phyloP scores from a whole-genome alignment of 2,797 vertebrate species.

The Notoglanidium macrostoma region DNA sequence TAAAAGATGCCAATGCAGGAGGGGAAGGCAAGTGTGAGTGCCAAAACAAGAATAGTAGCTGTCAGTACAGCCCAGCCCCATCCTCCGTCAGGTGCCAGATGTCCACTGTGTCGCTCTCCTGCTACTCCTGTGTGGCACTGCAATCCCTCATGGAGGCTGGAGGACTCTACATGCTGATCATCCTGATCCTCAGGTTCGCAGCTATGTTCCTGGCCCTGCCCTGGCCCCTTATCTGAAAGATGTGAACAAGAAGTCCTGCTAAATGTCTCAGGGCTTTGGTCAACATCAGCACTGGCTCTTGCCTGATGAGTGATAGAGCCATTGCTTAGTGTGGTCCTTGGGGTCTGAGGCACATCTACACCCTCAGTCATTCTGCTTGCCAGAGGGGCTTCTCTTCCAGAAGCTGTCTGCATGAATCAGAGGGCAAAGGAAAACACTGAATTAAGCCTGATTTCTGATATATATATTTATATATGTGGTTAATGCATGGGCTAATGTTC shows the following conservation, averaged over 20 bases:
- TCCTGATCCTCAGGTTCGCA: constrained; percentile 42
- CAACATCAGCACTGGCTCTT: constrained; percentile 12
- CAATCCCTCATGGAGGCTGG: neutral
- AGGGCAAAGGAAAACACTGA: neutral
- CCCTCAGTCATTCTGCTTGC: constrained; percentile 55
- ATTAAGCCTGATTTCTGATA: neutral
- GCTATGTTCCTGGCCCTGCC: neutral
- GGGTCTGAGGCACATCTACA: constrained; percentile 35
- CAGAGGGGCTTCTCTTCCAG: constrained; percentile 19
- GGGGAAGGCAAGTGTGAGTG: constrained; percentile 79
- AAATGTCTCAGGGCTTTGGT: neutral
- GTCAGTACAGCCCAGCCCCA: constrained; percentile 86
- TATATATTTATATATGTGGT: neutral
- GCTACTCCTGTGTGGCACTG: neutral
- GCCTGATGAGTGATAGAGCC: neutral
- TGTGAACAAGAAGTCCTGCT: constrained; percentile 34
- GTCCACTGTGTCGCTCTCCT: constrained; percentile 11
- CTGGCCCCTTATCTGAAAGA: neutral
- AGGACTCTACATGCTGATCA: constrained; percentile 6
- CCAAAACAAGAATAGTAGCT: constrained; percentile 75
- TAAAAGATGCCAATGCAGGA: constrained; percentile 81
- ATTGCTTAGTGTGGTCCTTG: constrained; percentile 18
- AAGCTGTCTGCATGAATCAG: constrained; percentile 12
- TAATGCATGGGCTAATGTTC: too few relatives aligned
- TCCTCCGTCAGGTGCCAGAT: constrained; percentile 66